These are phyloP conservation scores for Erythrocebus patas DNA, from an alignment of 2,113 vertebrate species.

Conservation along the genomic window DNA sequence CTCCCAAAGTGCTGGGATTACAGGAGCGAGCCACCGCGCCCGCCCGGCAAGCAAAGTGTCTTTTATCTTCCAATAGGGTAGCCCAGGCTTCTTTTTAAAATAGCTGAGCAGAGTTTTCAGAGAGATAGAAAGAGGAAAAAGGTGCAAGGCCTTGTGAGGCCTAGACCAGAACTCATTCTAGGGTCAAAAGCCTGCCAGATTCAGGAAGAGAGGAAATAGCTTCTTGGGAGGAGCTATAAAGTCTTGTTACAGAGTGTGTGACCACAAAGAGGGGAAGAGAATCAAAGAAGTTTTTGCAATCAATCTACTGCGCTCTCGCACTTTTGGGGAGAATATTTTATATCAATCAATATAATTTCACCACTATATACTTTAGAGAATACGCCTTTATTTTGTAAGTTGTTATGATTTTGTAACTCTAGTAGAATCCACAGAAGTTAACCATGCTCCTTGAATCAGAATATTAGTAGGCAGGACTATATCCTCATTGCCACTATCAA, in stretches of 20 bases:
- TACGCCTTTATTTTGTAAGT: neutral
- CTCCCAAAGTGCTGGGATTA: no score
- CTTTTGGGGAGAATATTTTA: neutral
- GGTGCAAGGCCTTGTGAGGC: neutral
- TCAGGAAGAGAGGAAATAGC: neutral
- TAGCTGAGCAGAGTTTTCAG: neutral
- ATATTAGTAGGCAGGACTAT: neutral
- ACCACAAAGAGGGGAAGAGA: neutral
- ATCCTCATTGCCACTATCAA: neutral
- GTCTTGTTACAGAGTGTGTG: neutral
- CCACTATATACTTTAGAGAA: neutral
- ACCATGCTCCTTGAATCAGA: neutral
- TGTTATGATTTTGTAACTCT: neutral
- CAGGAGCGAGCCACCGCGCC: no score
- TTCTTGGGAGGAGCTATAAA: neutral
- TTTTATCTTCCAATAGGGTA: neutral
- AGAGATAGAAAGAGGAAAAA: neutral
- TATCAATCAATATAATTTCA: neutral
- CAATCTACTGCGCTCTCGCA: fast-evolving
- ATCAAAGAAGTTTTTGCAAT: neutral
- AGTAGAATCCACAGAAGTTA: neutral
- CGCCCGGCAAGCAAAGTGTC: neutral
- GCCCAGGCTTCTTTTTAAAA: neutral
- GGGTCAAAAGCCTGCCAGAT: neutral
- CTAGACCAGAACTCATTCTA: neutral